These are phyloP conservation scores for Drosophila antonietae DNA, from an alignment of 2,888 invertebrate genomes.

Conservation along the genomic window DNA sequence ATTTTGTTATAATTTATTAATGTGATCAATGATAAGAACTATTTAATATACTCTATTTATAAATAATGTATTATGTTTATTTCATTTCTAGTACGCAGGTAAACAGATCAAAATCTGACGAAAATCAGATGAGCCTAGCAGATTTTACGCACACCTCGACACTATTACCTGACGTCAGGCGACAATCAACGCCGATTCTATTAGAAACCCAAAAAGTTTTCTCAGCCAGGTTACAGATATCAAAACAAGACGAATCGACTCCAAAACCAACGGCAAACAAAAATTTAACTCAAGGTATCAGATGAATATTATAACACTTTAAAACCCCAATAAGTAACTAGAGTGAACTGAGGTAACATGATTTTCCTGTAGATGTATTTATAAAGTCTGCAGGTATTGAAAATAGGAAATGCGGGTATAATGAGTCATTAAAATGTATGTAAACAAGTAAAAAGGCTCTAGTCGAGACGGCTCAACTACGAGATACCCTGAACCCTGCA, in stretches of 20 bases:
- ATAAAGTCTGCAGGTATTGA: too few relatives aligned
- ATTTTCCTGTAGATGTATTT: not conserved
- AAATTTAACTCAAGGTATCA: constrained; percentile 85
- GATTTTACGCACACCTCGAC: not conserved
- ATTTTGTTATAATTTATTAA: too few relatives aligned
- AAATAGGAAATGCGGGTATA: not conserved
- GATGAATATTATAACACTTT: not conserved
- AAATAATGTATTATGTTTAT: not conserved
- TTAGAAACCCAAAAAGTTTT: constrained; percentile 86
- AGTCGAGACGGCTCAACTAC: too few relatives aligned
- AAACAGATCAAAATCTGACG: not conserved
- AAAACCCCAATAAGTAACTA: not conserved
- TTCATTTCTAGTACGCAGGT: constrained; percentile 8
- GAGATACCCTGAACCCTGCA: too few relatives aligned
- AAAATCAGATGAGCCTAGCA: not conserved
- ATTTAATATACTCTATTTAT: not conserved
- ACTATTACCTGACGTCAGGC: constrained; percentile 81
- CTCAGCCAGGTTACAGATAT: constrained; percentile 92
- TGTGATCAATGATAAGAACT: too few relatives aligned
- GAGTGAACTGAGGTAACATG: not conserved
- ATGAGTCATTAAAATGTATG: too few relatives aligned
- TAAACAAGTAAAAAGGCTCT: too few relatives aligned
- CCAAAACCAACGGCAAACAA: constrained; percentile 52
- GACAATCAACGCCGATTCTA: constrained; percentile 87
- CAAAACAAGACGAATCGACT: constrained; percentile 81